Evolutionary conservation across 2,888 invertebrate species (phyloP).

Genomic region (Lepidocyrtoides sp.): DNA sequence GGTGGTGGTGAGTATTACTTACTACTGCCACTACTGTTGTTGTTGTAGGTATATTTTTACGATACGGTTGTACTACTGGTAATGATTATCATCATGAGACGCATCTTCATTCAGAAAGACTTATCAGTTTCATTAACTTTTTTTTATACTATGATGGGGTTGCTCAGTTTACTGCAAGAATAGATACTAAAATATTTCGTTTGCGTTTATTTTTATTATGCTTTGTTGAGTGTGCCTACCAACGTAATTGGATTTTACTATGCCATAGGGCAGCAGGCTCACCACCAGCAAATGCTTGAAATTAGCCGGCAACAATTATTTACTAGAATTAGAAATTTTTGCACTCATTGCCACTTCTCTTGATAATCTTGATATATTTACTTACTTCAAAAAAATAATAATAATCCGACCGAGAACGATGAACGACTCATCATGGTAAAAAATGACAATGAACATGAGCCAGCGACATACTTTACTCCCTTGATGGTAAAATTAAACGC

Average conservation of each 20-base stretch:
- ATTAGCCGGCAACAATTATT: no score
- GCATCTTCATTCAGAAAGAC: constrained; percentile 21
- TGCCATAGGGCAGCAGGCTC: constrained; percentile 46
- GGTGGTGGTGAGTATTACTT: background rate
- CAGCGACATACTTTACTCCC: no score
- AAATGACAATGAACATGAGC: no score
- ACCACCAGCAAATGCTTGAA: no score
- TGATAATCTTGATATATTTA: no score
- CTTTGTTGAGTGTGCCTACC: constrained; percentile 19
- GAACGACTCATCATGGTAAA: no score
- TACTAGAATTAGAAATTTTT: no score
- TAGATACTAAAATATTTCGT: constrained; percentile 20
- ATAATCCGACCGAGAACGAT: no score
- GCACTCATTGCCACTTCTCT: no score
- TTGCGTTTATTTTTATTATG: background rate
- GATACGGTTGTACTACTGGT: background rate
- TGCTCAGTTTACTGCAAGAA: background rate
- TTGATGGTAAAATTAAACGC: no score
- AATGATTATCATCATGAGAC: background rate
- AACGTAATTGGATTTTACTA: constrained; percentile 46
- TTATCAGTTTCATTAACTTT: constrained; percentile 26
- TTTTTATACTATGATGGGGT: background rate
- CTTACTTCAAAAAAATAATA: no score
- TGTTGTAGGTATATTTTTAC: background rate
- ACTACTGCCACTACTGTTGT: background rate